Conservation (phyloP, 2,113 vertebrate genomes). For the Piaya cayana region DNA sequence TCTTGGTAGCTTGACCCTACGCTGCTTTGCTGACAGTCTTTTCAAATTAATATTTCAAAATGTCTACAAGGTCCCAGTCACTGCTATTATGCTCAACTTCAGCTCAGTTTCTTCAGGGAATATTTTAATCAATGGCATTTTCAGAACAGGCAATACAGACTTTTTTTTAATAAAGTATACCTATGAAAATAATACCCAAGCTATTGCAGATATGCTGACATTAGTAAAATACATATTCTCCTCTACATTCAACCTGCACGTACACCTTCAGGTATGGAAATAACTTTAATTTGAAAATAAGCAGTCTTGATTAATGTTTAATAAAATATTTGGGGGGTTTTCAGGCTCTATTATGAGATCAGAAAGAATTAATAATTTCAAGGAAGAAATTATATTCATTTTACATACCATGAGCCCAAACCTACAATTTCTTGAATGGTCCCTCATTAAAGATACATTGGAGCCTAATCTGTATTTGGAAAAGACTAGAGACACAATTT, state of each 20-base stretch:
- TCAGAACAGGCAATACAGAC: neutral
- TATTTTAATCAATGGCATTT: neutral
- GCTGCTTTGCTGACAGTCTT: neutral
- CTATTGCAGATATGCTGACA: neutral
- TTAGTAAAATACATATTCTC: neutral
- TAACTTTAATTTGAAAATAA: neutral
- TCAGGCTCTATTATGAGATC: neutral
- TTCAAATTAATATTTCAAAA: neutral
- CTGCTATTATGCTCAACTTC: neutral
- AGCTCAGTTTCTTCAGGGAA: neutral
- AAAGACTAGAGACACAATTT: too few relatives aligned
- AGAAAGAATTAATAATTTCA: neutral
- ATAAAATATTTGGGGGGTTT: neutral
- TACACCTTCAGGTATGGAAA: neutral
- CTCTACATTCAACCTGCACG: neutral
- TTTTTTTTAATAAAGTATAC: neutral
- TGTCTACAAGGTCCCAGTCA: neutral
- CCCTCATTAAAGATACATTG: too few relatives aligned
- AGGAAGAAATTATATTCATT: neutral
- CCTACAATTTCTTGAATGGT: too few relatives aligned
- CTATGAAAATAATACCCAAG: neutral
- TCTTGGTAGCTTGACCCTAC: neutral
- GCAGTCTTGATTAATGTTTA: neutral
- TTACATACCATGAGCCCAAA: neutral
- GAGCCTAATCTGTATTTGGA: too few relatives aligned